Conservation (phyloP, 2,797 vertebrate genomes). For the Semotilus atromaculatus region DNA sequence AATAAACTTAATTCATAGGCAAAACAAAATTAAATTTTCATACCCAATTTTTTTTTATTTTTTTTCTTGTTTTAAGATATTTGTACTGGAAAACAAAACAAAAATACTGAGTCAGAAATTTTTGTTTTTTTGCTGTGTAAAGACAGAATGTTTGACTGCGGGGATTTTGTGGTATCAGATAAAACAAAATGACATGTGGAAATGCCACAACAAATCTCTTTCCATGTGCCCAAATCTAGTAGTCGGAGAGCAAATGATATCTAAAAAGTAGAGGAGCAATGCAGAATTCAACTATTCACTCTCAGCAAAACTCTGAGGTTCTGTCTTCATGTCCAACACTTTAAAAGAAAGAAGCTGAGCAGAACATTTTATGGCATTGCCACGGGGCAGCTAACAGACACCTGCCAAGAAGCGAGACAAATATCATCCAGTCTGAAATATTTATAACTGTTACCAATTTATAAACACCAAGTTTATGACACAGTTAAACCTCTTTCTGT, state of each 20-base stretch:
- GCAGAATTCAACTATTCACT: neutral
- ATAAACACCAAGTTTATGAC: neutral
- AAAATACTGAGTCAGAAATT: neutral
- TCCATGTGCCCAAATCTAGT: neutral
- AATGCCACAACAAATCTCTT: neutral
- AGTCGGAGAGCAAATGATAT: neutral
- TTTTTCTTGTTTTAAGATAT: neutral
- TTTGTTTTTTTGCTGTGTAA: neutral
- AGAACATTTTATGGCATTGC: constrained; percentile 1
- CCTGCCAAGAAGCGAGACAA: neutral
- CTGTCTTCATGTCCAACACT: neutral
- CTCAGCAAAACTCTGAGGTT: neutral
- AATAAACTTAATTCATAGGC: no score
- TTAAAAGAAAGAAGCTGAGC: neutral
- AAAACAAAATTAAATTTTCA: neutral
- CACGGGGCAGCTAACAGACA: neutral
- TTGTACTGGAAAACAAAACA: neutral
- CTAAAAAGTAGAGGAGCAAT: neutral
- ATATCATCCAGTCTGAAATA: constrained; percentile 23
- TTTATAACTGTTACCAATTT: constrained; percentile 4
- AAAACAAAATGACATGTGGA: neutral
- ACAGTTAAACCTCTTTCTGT: constrained; percentile 1
- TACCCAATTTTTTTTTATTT: neutral
- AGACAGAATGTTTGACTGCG: neutral
- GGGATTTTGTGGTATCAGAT: neutral